A percentile compares a stretch with the other conserved stretches of the same genome.
Evolutionary conservation across 2,888 invertebrate genomes (phyloP).

Genomic region (Coleophora deauratella): DNA sequence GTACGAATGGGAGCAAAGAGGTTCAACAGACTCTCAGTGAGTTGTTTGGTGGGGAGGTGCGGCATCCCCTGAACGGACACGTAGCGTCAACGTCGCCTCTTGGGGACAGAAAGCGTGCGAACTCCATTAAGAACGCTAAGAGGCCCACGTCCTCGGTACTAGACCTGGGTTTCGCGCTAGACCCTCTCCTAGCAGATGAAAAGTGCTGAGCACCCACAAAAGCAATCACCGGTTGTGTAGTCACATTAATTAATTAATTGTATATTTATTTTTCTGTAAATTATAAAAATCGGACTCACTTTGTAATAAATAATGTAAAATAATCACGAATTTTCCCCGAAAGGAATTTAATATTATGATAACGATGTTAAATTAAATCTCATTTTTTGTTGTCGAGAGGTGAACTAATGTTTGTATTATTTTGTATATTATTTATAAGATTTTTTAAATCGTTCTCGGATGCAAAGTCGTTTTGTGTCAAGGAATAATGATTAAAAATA

Average conservation of each 20-base stretch:
- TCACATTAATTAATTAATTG: conserved; percentile 39
- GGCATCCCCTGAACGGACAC: conserved; percentile 47
- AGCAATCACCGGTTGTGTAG: conserved; percentile 62
- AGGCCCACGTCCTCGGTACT: conserved; percentile 38
- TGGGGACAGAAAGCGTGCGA: conserved; percentile 8
- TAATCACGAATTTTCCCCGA: conserved; percentile 53
- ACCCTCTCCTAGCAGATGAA: conserved; percentile 65
- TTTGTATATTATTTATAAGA: conserved; percentile 74
- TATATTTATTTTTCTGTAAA: conserved; percentile 69
- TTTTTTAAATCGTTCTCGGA: conserved; percentile 51
- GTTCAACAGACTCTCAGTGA: conserved; percentile 47
- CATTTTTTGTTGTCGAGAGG: conserved; percentile 48
- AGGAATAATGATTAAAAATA: conserved; percentile 44
- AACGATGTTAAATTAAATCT: conserved; percentile 46
- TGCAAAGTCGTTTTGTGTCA: conserved; percentile 34
- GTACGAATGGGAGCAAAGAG: conserved; percentile 29
- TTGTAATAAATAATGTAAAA: conserved; percentile 42
- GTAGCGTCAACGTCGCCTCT: conserved; percentile 14
- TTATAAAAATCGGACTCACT: conserved; percentile 51
- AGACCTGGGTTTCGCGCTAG: conserved; percentile 59
- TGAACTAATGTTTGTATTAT: conserved; percentile 69
- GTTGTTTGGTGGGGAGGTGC: conserved; percentile 39
- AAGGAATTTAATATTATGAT: conserved; percentile 51
- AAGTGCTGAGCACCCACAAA: conserved; percentile 55
- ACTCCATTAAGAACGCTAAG: conserved; percentile 31